Base-by-base conservation (phyloP, 1,140 invertebrate species). In the Cardiocondyla obscurior region DNA sequence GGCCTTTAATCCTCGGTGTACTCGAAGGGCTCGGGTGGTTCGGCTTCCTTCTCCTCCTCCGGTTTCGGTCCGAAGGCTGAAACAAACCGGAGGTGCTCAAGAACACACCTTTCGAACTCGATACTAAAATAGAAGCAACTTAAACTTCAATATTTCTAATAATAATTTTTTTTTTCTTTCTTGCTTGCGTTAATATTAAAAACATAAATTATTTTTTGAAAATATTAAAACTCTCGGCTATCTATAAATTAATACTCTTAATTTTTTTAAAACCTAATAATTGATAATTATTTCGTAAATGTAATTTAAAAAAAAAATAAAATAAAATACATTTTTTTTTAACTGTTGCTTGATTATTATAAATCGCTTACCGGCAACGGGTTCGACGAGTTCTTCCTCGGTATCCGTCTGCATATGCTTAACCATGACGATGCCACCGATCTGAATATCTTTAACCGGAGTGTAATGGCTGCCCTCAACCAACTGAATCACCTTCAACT, bases 21-120 rank as follows among this genome's bases (percentile, higher is more conserved):
- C 95, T 99, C 98, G 94, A 99, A 99, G 86, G 98, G 98, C 94
- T 99, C 98, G 89, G 98, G 99, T 51, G 98, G 98, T 92, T 99
- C 98, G 2, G 98, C 98, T 94, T 99, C 99, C 90, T 98, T 98
- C 90, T 99, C 98, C 86, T 99, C 98, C 82, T 98, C 97, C 8
- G 97, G 96, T 93, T 99, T 98, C 0, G 98, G 98, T 3, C 98
- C 98, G 89, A 98, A 98, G 36, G 98, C 98, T 96, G 91, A 85
- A 94, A 93, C 83, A 83, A 73, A 81, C 19, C 81, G 81, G 36
- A 73, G 65, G 36, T 22, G 8, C 39, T 82, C 30, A 84, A 60
- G 42, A 19, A n/a, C 30, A 53, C 76, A 19, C 33, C 10, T 22
- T 30, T 25, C n/a, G 4, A 33, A 33, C 53, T 60, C 30, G 28